phyloP scores from a whole-genome alignment of 2,113 vertebrate genomes.

The Trematocara stigmaticum region DNA sequence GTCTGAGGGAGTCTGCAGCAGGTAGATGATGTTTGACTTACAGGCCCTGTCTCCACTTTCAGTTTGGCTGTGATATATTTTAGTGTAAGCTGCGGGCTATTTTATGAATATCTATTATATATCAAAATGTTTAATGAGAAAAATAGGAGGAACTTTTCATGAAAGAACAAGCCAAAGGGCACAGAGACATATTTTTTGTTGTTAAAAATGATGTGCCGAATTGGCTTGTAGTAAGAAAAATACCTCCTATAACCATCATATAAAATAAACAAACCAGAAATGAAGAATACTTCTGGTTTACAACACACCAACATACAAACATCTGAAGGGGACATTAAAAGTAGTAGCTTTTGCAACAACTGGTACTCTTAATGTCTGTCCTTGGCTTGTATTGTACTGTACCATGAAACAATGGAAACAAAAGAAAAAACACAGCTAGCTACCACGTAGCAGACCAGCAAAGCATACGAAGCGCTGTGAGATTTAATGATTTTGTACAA shows the following conservation, averaged over 20 bases:
- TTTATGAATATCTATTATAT: not conserved
- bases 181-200: not conserved
- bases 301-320: not conserved
- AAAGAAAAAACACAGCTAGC: not conserved
- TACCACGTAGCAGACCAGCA: rapidly evolving
- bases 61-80: not conserved
- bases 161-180: not conserved
- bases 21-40: conserved; percentile 9
- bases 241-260: not conserved
- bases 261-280: not conserved
- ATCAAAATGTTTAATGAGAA: conserved; percentile 32
- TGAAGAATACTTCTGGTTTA: not conserved
- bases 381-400: rapidly evolving
- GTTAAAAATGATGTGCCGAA: not conserved
- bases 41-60: not conserved
- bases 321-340: not conserved
- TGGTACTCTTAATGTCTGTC: not conserved
- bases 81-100: not conserved
- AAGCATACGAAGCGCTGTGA: not conserved
- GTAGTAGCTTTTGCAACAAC: not conserved
- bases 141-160: not conserved
- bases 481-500: not conserved
- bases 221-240: not conserved
- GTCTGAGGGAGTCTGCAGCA: not conserved
- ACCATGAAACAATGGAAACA: not conserved